Evolutionary conservation across 2,797 vertebrate genomes (phyloP), one percentile per base, ranked within the genome.

Genomic region (Melopsittacus undulatus): DNA sequence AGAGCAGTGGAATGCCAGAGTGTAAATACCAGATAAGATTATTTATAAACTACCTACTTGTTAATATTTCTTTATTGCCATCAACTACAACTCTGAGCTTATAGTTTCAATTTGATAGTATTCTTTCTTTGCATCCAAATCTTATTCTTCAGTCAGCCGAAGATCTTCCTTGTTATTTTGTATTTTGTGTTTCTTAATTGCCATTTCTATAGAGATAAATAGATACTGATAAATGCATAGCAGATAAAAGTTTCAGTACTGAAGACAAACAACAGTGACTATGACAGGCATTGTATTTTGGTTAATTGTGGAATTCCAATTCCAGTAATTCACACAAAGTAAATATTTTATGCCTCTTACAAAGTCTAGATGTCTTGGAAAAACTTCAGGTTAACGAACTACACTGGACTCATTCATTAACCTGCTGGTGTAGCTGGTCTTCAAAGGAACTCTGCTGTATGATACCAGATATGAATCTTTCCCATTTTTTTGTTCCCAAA

Each of bases 21-120:
- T 86, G 43, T 49, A 96, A 96, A 91, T 75, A 85, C 43, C 61
- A 26, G 49, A 70, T 76, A 89, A 91, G 73, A 17, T 40, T 94
- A 87, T 90, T 91, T 94, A 36, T 87, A 94, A 94, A 91, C 82
- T 96, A 87, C 22, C 20, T 92, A 42, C 11, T 70, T 75, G 3
- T 62, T 92, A 81, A 63, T 82, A 66, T 64, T 90, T 85, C 26
- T 63, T 72, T 83, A 88, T 52, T 74, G 67, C 48, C 49, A 43
- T 77, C 89, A 92, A 79, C 46, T 94, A 54, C 34, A 84, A 72
- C 30, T 83, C 38, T 70, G 77, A 51, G 11, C 18, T 45, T 91
- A 27, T 49, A 17, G 45, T 88, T 51, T 82, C 24, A 79, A 77
- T 86, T 96, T 78, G 18, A 10, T 61, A 61, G 3, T 67, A 72